These are phyloP conservation scores for Gymnocephalus cernua DNA, from an alignment of 2,113 vertebrate species.

Conservation along the genomic window DNA sequence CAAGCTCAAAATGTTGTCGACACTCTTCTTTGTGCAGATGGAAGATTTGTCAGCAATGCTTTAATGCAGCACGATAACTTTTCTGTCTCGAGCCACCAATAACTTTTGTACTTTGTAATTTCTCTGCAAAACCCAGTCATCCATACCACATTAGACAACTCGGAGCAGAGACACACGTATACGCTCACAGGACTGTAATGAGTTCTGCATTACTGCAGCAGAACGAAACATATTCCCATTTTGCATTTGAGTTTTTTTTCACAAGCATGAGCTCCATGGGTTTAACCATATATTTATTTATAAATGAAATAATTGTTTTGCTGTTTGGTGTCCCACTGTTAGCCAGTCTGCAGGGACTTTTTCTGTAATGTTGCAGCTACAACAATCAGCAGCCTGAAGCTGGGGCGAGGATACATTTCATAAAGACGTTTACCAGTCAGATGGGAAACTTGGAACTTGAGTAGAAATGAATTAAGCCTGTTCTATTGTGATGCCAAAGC, in stretches of 20 bases:
- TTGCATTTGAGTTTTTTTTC: background rate
- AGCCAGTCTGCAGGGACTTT: background rate
- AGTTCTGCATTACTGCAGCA: background rate
- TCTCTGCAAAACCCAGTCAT: background rate
- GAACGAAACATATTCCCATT: background rate
- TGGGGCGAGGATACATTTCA: background rate
- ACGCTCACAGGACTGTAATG: background rate
- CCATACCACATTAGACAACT: background rate
- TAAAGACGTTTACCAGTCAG: background rate
- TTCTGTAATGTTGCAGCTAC: background rate
- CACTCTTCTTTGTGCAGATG: background rate
- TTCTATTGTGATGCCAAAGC: background rate
- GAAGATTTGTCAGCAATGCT: slow-evolving; percentile 1
- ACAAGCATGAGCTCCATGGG: background rate
- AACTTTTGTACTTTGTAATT: background rate
- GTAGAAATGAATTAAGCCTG: background rate
- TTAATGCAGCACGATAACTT: background rate
- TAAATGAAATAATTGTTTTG: background rate
- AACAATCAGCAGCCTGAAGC: slow-evolving; percentile 6
- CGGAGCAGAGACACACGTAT: background rate
- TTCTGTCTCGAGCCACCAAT: background rate
- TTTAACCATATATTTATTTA: background rate
- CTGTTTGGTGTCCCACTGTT: background rate
- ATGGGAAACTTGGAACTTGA: background rate
- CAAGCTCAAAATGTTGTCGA: background rate